phyloP scores from a whole-genome alignment of 2,888 invertebrate genomes.

The Cybosia mesomella region DNA sequence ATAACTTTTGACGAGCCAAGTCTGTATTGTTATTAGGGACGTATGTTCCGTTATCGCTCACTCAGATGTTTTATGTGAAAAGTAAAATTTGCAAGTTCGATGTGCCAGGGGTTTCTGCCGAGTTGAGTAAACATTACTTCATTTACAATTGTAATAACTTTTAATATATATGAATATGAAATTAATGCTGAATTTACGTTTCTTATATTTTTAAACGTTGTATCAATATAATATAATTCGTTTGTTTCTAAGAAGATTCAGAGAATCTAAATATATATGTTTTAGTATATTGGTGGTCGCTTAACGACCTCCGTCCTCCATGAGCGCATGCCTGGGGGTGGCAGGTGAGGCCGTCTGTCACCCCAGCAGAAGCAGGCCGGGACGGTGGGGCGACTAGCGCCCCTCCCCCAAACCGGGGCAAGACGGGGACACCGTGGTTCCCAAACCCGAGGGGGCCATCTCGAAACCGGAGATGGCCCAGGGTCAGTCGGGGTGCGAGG shows the following conservation, averaged over 20 bases:
- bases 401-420: too few relatives aligned
- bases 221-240: background rate
- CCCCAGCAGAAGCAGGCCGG: too few relatives aligned
- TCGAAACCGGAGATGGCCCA: too few relatives aligned
- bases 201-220: background rate
- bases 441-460: too few relatives aligned
- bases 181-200: background rate
- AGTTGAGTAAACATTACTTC: conserved; percentile 6
- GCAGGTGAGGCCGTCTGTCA: too few relatives aligned
- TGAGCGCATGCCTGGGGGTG: too few relatives aligned
- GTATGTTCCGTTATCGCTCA: conserved; percentile 38
- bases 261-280: too few relatives aligned
- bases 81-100: conserved; percentile 49
- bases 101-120: conserved; percentile 26
- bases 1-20: conserved; percentile 50
- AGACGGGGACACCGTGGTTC: too few relatives aligned
- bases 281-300: too few relatives aligned
- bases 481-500: too few relatives aligned
- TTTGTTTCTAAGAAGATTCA: background rate
- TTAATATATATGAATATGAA: conserved; percentile 9
- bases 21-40: conserved; percentile 44
- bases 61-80: conserved; percentile 49
- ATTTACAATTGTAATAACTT: conserved; percentile 15
- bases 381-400: too few relatives aligned
- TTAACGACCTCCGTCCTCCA: too few relatives aligned